Conservation (phyloP, 2,113 vertebrate genomes). For the Illadopsis cleaveri region DNA sequence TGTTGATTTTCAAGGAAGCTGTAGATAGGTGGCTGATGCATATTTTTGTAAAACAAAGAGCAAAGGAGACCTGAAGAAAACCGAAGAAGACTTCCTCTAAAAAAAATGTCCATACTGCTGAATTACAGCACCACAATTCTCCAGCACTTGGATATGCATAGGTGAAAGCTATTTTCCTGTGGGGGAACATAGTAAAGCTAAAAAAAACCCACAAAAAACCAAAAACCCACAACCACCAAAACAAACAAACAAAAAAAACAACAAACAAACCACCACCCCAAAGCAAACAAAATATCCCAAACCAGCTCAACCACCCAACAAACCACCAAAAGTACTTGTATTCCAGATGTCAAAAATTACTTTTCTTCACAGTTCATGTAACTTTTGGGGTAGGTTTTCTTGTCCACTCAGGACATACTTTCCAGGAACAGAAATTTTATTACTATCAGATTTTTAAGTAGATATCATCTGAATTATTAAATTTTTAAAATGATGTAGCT, state of each 20-base stretch:
- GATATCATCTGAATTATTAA: conserved; percentile 17
- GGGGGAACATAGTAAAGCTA: neutral
- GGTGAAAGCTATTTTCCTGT: neutral
- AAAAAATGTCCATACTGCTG: neutral
- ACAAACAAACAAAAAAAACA: neutral
- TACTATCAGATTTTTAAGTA: conserved; percentile 27
- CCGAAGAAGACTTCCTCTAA: neutral
- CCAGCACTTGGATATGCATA: neutral
- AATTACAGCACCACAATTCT: neutral
- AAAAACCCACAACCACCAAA: too few relatives aligned
- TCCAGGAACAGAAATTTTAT: neutral
- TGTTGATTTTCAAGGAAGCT: neutral
- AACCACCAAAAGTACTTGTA: accelerated
- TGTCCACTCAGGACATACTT: neutral
- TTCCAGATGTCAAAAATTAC: neutral
- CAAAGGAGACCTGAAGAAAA: neutral
- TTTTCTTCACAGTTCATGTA: neutral
- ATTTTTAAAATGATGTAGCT: conserved; percentile 11
- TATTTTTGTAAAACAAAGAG: neutral
- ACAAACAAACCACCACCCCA: neutral
- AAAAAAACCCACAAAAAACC: neutral
- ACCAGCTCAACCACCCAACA: neutral
- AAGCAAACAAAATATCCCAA: neutral
- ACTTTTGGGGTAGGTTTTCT: neutral
- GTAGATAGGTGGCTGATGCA: neutral